Base-by-base conservation (phyloP, 2,113 vertebrate species). In the Theristicus caerulescens region DNA sequence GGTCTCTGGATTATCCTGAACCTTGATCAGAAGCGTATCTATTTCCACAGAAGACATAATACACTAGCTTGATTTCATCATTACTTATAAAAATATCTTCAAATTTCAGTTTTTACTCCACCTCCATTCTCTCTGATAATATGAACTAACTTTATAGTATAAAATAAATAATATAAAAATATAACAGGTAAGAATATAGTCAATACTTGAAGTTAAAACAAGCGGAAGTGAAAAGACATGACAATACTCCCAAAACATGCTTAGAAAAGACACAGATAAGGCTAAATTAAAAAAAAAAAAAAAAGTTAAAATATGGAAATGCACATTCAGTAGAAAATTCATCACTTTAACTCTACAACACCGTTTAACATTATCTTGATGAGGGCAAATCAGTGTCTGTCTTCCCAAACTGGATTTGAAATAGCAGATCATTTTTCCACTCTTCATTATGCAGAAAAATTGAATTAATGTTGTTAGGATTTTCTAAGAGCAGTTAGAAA, bases 401-500 rank as follows among this genome's bases (percentile, higher is more conserved):
- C 82, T 82, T 55, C 66, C 38, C 62, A 86, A 67, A 72, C n/a
- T 87, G 61, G 15, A 72, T 59, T 82, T 86, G 55, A 49, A 91
- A 44, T 11, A 91, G 42, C 61, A 90, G 72, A 84, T 93, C 59
- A n/a, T 82, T 93, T 96, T 93, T 91, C 59, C 38, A 55, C 51
- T 92, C 82, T 92, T 94, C 47, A 51, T 91, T 82, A 79, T 92
- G 65, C 52, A 90, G 87, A 67, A 76, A 70, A 79, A 85, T 64
- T 31, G 26, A 88, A 74, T 78, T 86, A 62, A 57, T 82, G 65
- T 73, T 44, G 81, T 71, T 31, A 7, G 25, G 65, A 21, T 52
- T 82, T 70, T 55, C 70, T 42, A 55, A 46, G 59, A 78, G 81
- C 42, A 65, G 52, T 76, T 38, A n/a, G 57, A 77, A 65, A 38